Evolutionary conservation across 2,797 vertebrate genomes (phyloP), one percentile per base, ranked within the genome.

Genomic region (Hephaestus fuliginosus): DNA sequence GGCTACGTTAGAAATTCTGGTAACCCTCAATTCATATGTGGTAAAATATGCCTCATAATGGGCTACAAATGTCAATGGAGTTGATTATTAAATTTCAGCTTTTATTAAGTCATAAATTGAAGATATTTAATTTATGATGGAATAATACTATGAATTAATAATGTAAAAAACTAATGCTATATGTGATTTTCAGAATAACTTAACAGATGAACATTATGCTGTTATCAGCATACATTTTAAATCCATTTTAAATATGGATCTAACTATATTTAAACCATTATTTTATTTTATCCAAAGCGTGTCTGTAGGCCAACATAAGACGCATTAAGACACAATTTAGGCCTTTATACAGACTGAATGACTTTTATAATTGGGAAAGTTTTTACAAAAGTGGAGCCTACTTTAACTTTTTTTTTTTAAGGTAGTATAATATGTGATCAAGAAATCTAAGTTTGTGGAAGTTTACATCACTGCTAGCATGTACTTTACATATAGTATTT

Each of bases 11-110:
- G 6, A 39, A 39, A 39, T 70, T 28, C 52, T 48, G 36, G 15
- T 65, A 66, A 63, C 58, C 14, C 61, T 62, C 30, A 33, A 15
- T 71, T 30, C n/a, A 58, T 30, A 70, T 48, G 20, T 22, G 64
- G 17, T 55, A 48, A 48, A 57, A 25, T 65, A 41, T 68, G n/a
- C 73, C 48, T 61, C 28, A 39, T 65, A 76, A 81, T 61, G 14
- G 25, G 33, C 28, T 39, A n/a, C 63, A 85, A 75, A 85, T 79
- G 65, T 72, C 68, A 68, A 61, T 71, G 18, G n/a, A 48, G 13
- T 14, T 20, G 2, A 49, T 53, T 43, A 51, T 64, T 74, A 10
- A 46, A 75, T 70, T 49, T 80, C 39, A 76, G 41, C 39, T 51
- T 41, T 74, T 67, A 6, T 49, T 33, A 67, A 75, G 7, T 51